phyloP scores from a whole-genome alignment of 2,797 vertebrate species.

The Australoheros facetus region DNA sequence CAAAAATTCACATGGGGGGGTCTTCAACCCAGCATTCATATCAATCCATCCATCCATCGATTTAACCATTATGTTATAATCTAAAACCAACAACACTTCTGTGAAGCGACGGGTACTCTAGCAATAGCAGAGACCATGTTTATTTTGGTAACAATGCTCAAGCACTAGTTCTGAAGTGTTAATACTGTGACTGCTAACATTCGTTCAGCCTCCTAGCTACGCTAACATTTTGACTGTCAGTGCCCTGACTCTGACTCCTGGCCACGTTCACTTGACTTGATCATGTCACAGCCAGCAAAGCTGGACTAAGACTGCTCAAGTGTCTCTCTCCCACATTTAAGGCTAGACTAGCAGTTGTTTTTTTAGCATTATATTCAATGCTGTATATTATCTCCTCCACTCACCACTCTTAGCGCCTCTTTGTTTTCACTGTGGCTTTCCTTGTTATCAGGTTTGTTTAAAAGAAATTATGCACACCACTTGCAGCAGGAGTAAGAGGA shows the following conservation, averaged over 20 bases:
- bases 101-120: neutral
- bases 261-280: neutral
- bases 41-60: too few species aligned
- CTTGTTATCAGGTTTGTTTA: too few species aligned
- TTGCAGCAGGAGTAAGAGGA: too few species aligned
- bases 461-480: too few species aligned
- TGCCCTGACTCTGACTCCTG: neutral
- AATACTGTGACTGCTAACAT: neutral
- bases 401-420: too few species aligned
- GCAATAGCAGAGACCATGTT: neutral
- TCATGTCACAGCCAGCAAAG: neutral
- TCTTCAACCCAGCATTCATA: neutral
- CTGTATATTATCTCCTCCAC: too few species aligned
- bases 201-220: neutral
- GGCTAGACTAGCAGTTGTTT: too few species aligned
- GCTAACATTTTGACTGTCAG: neutral
- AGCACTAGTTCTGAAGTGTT: neutral
- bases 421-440: too few species aligned
- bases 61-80: neutral
- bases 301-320: too few species aligned
- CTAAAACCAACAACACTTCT: neutral
- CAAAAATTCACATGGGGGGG: neutral
- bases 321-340: too few species aligned
- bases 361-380: too few species aligned
- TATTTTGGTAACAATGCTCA: neutral